Conservation (phyloP, 2,888 invertebrate genomes). For the Lasioglossum pauxillum region DNA sequence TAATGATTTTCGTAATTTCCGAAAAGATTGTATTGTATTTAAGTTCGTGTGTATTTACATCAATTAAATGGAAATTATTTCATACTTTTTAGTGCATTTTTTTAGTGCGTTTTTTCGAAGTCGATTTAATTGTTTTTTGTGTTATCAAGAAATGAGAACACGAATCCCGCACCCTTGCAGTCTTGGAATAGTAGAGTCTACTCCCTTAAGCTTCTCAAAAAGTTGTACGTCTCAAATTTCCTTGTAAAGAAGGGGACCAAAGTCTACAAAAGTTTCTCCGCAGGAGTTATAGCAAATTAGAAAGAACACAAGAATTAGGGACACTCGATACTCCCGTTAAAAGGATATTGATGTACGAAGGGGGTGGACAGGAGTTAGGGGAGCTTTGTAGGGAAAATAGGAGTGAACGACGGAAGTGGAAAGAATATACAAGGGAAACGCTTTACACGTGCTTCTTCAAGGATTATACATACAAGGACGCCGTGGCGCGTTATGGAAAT, state of each 20-base stretch:
- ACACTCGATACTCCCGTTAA: slow-evolving; percentile 29
- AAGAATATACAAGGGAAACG: slow-evolving; percentile 1
- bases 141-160: too few relatives aligned
- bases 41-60: too few relatives aligned
- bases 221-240: neutral
- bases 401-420: neutral
- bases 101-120: too few relatives aligned
- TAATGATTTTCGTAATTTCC: too few relatives aligned
- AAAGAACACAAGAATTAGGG: slow-evolving; percentile 19
- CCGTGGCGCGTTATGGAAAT: neutral
- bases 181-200: too few relatives aligned
- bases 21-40: too few relatives aligned
- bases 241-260: neutral
- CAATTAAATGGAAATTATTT: too few relatives aligned
- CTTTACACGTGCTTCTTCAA: neutral
- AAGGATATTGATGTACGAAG: slow-evolving; percentile 38
- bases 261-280: neutral
- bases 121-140: too few relatives aligned
- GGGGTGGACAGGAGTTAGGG: neutral
- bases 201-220: too few relatives aligned
- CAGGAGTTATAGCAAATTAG: neutral
- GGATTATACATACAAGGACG: neutral
- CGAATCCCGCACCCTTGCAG: too few relatives aligned
- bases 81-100: too few relatives aligned
- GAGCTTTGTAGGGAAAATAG: slow-evolving; percentile 3